Evolutionary conservation across 2,888 invertebrate genomes (phyloP).

Genomic region (Athrips mouffetella): DNA sequence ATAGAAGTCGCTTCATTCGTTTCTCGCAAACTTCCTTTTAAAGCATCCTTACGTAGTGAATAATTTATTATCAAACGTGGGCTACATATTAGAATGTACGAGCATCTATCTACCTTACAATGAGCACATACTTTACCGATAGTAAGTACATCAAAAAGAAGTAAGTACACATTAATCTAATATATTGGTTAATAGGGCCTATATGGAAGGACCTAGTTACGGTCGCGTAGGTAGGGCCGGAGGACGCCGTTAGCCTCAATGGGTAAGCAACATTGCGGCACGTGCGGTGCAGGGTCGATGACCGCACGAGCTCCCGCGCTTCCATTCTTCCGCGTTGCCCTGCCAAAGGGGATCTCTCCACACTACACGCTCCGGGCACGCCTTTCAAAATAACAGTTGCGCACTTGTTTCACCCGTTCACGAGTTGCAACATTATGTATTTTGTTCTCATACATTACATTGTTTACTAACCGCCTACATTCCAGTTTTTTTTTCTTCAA

Average conservation of each 20-base stretch:
- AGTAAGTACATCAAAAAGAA: no score
- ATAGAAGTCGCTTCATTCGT: no score
- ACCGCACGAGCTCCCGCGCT: conserved; percentile 11
- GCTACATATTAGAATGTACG: no score
- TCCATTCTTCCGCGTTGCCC: conserved; percentile 16
- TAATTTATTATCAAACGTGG: no score
- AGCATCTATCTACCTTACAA: no score
- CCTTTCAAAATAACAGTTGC: conserved; percentile 8
- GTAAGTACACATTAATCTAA: no score
- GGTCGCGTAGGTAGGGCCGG: conserved; percentile 1
- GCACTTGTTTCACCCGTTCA: not conserved
- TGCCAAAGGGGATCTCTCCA: conserved; percentile 6
- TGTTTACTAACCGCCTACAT: not conserved
- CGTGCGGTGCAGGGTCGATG: conserved; percentile 23
- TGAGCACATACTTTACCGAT: no score
- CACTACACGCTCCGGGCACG: conserved; percentile 1
- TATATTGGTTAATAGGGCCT: not conserved
- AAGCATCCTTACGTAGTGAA: no score
- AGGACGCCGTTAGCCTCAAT: conserved; percentile 17
- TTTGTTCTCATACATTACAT: not conserved
- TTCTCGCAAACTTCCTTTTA: no score
- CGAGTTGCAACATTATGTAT: not conserved
- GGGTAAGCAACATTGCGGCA: conserved; percentile 18
- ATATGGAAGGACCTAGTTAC: not conserved
- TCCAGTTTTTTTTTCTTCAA: not conserved